A percentile compares a stretch with the other conserved stretches of the same genome.
phyloP scores from a whole-genome alignment of 2,113 vertebrate genomes.

The Paramormyrops kingsleyae region DNA sequence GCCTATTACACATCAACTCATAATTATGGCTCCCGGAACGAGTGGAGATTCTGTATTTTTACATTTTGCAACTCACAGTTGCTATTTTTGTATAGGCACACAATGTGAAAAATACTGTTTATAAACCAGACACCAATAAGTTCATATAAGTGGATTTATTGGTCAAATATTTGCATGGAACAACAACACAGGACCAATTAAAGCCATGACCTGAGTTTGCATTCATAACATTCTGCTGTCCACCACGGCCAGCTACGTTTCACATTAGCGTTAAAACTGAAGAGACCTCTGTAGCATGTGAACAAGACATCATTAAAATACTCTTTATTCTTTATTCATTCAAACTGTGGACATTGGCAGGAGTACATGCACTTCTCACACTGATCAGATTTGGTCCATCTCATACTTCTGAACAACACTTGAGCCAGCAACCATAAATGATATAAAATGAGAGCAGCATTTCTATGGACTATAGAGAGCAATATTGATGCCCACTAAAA shows the following conservation, averaged over 20 bases:
- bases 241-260: neutral
- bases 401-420: neutral
- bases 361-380: neutral
- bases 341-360: neutral
- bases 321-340: conserved; percentile 1
- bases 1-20: neutral
- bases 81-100: neutral
- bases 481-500: neutral
- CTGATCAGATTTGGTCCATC: conserved; percentile 1
- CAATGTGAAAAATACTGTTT: neutral
- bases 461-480: neutral
- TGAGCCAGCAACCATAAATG: neutral
- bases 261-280: neutral
- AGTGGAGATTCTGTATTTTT: neutral
- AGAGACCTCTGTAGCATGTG: neutral
- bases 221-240: neutral
- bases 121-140: neutral
- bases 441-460: neutral
- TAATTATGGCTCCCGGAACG: neutral
- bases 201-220: neutral
- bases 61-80: neutral
- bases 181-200: neutral
- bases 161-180: neutral
- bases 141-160: neutral
- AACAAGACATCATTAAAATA: conserved; percentile 5